These are phyloP conservation scores for Tenthredo livida DNA, from an alignment of 2,888 invertebrate genomes.

Conservation along the genomic window DNA sequence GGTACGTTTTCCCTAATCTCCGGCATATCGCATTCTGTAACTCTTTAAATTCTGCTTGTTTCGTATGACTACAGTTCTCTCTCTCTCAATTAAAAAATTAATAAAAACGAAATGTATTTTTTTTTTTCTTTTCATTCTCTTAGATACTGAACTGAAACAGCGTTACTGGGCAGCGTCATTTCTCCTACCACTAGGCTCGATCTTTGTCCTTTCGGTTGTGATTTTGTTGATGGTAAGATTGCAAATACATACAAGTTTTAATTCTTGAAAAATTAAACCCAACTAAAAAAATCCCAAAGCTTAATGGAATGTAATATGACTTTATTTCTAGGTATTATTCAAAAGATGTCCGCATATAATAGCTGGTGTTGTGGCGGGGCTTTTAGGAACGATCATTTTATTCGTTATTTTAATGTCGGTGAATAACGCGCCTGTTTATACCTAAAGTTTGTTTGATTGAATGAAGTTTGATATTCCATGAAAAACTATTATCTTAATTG, in stretches of 20 bases:
- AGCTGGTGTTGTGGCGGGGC: conserved; percentile 77
- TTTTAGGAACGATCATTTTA: conserved; percentile 77
- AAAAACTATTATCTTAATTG: neutral
- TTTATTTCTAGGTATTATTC: conserved; percentile 76
- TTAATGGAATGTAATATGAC: neutral
- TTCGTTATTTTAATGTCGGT: conserved; percentile 74
- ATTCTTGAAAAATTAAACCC: neutral
- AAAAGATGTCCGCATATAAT: conserved; percentile 78
- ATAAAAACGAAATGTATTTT: too few relatives aligned
- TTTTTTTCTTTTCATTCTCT: too few relatives aligned
- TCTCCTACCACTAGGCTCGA: conserved; percentile 69
- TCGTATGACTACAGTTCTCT: neutral
- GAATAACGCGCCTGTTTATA: conserved; percentile 67
- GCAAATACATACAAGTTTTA: neutral
- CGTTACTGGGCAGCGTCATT: conserved; percentile 70
- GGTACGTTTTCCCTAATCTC: conserved; percentile 11
- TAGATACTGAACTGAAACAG: conserved; percentile 67
- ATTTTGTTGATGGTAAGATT: conserved; percentile 71
- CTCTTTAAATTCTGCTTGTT: neutral
- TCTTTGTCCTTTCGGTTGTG: conserved; percentile 68
- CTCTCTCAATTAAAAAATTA: neutral
- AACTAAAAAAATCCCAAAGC: neutral
- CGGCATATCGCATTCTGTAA: neutral
- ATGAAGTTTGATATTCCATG: neutral
- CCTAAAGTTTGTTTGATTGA: conserved; percentile 57